Evolutionary conservation across 1,140 invertebrate species (phyloP), one percentile per base, ranked within the genome.

Genomic region (Drosophila ohnishii): DNA sequence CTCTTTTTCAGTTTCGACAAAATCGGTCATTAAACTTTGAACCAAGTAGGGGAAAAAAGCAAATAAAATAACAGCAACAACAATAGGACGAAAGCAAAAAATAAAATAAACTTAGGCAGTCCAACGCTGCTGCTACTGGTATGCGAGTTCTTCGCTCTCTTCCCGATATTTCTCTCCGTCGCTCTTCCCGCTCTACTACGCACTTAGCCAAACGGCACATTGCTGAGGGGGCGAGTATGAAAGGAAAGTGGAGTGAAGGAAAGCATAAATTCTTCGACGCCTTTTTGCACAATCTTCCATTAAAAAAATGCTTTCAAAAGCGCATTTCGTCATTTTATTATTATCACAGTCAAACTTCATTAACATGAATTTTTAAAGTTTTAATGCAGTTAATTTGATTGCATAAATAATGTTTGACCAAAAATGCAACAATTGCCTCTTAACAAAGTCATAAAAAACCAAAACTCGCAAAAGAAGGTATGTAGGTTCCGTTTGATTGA

Each of bases 11-110:
- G 56, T 74, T 80, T 75, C 40, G 63, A 64, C 40, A 73, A 88
- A 88, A 88, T 84, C 85, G 84, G 85, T 88, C 84, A 88, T 80
- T 88, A 80, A 88, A 80, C 84, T 88, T 84, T 88, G 84, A 88
- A 89, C 84, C 85, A 78, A 34, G 37, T 32, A 28, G 32, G 69
- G 65, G 39, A 37, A 28, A 57, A 11, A 72, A 57, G 57, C 11
- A 51, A 35, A 47, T 57, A 39, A n/a, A 66, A 56, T 10, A 63
- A 42, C 10, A 51, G 9, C 25, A 47, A 32, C 16, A 67, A 58
- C 30, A 37, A 42, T n/a, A 39, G 28, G 19, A 14, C 32, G 51
- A 37, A 53, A 34, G 16, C 30, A 32, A 32, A 14, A 67, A 67
- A 65, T 30, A 70, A 47, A 57, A 83, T 75, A 75, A 71, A 75